Conservation (phyloP, 2,113 vertebrate species). For the Pongo pygmaeus region DNA sequence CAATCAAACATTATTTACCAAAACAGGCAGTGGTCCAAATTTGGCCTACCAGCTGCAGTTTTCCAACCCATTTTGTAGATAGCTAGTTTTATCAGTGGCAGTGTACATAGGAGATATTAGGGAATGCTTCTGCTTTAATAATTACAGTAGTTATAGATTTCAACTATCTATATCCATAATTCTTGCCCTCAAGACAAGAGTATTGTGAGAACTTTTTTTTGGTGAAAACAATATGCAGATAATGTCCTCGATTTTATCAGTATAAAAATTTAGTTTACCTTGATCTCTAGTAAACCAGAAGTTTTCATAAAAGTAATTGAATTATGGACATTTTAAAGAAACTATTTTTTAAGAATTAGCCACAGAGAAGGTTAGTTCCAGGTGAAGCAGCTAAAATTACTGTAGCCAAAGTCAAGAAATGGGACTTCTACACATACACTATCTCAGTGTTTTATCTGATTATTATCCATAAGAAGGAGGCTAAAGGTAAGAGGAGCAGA, state of each 20-base stretch:
- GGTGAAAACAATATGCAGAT: not conserved
- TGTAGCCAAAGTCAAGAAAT: not conserved
- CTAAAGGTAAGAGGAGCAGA: not conserved
- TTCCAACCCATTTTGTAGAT: not conserved
- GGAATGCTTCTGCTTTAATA: not conserved
- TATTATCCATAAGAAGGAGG: not conserved
- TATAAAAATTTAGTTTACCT: not conserved
- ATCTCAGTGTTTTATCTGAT: not conserved
- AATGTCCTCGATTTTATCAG: not conserved
- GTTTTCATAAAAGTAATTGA: not conserved
- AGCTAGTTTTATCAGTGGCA: not conserved
- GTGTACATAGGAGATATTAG: not conserved
- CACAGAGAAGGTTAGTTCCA: not conserved
- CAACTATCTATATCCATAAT: not conserved
- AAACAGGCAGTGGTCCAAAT: not conserved
- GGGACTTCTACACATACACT: not conserved
- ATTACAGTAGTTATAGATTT: not conserved
- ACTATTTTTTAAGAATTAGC: not conserved
- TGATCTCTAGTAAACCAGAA: not conserved
- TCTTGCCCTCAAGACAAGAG: not conserved
- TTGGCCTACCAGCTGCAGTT: not conserved
- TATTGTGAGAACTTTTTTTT: not conserved
- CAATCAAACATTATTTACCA: not conserved
- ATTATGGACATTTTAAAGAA: not conserved
- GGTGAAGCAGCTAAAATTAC: not conserved